Percentiles rank a stretch among this genome's conserved stretches.
Conservation (phyloP, 1,140 invertebrate genomes). For the Sycophaga agraensis region DNA sequence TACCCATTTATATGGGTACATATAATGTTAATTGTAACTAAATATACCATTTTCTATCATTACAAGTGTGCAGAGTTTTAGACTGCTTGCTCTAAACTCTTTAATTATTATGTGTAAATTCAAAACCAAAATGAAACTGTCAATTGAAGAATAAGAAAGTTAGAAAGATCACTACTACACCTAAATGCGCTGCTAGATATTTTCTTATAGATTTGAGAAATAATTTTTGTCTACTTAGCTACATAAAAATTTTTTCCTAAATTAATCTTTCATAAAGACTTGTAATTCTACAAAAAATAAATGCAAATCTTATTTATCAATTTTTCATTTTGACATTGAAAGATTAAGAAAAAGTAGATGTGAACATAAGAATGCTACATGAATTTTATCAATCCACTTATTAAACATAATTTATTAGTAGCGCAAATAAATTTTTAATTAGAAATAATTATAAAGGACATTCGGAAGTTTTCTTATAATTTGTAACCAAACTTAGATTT, state of each 20-base stretch:
- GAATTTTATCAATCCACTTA: background rate
- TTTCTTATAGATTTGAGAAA: background rate
- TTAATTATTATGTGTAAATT: conserved; percentile 18
- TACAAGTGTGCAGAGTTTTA: conserved; percentile 11
- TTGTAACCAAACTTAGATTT: background rate
- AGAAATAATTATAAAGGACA: conserved; percentile 1
- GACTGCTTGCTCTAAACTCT: conserved; percentile 4
- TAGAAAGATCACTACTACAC: too few relatives aligned
- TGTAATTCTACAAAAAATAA: background rate
- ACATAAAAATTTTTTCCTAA: too few relatives aligned
- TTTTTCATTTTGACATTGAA: conserved; percentile 7
- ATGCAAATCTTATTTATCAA: background rate
- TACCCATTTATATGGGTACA: background rate
- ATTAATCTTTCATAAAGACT: conserved; percentile 1
- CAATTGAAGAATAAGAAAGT: conserved; percentile 10
- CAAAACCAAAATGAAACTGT: conserved; percentile 1
- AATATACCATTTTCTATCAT: too few relatives aligned
- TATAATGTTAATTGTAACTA: conserved; percentile 2
- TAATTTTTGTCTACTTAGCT: too few relatives aligned
- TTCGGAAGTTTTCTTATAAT: background rate
- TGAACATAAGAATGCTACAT: background rate
- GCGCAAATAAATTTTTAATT: background rate
- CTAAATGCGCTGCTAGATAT: background rate
- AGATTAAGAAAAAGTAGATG: background rate
- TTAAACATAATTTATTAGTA: background rate